Evolutionary conservation across 2,888 invertebrate genomes (phyloP).

Genomic region (Timandra comae): DNA sequence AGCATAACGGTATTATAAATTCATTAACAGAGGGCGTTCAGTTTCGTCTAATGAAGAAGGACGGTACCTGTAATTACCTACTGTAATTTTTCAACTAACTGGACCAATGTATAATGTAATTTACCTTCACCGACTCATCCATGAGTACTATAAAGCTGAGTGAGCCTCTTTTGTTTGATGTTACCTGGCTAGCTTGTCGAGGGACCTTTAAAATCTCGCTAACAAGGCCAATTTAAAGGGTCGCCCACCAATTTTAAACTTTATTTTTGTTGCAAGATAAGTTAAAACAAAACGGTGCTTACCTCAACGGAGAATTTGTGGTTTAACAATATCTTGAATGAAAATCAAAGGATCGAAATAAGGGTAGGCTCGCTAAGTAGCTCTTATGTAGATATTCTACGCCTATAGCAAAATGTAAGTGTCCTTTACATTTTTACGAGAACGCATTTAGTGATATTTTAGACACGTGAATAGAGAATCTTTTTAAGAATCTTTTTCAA

Average conservation of each 20-base stretch:
- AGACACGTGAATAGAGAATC: too few species aligned
- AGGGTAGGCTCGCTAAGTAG: too few species aligned
- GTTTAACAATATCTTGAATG: too few species aligned
- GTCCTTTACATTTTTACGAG: too few species aligned
- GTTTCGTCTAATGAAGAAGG: slow-evolving; percentile 64
- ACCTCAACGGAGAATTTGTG: too few species aligned
- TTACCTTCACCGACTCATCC: slow-evolving; percentile 50
- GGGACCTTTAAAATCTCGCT: slow-evolving; percentile 30
- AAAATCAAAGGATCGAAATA: too few species aligned
- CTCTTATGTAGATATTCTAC: too few species aligned
- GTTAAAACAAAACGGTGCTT: background rate
- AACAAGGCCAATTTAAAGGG: slow-evolving; percentile 27
- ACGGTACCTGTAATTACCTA: slow-evolving; percentile 70
- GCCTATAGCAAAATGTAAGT: too few species aligned
- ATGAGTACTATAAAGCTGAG: slow-evolving; percentile 46
- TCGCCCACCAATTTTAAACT: slow-evolving; percentile 17
- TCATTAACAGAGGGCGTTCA: slow-evolving; percentile 59
- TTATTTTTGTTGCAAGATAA: slow-evolving; percentile 3
- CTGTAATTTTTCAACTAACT: slow-evolving; percentile 66
- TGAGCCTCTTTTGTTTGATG: slow-evolving; percentile 44
- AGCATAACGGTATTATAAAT: too few species aligned
- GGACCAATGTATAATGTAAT: slow-evolving; percentile 61
- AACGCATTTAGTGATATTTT: too few species aligned
- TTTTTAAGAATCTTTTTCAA: too few species aligned
- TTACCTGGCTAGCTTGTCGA: slow-evolving; percentile 30